Evolutionary conservation across 2,888 invertebrate genomes (phyloP).

Genomic region (Eristalis intricaria): DNA sequence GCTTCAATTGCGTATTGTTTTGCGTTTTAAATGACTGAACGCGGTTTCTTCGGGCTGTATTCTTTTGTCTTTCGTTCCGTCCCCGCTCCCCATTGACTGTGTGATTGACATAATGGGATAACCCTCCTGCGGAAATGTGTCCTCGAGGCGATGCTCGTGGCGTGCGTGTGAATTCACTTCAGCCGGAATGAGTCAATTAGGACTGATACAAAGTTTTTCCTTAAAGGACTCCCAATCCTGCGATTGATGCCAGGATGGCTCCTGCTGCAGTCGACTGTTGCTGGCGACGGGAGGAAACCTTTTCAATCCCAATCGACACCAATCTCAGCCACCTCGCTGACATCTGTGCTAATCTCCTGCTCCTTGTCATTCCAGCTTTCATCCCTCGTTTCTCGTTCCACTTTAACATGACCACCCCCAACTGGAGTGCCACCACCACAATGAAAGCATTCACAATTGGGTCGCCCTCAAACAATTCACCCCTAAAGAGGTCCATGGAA

Average conservation of each 20-base stretch:
- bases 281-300: too few relatives aligned
- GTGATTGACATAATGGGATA: not conserved
- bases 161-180: not conserved
- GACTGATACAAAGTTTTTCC: not conserved
- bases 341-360: too few relatives aligned
- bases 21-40: conserved; percentile 35
- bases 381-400: not conserved
- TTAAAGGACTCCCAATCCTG: too few relatives aligned
- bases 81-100: not conserved
- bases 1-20: conserved; percentile 64
- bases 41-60: conserved; percentile 25
- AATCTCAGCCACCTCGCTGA: too few relatives aligned
- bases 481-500: not conserved
- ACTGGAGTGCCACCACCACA: not conserved
- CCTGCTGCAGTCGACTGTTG: too few relatives aligned
- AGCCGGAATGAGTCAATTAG: not conserved
- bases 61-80: conserved; percentile 50
- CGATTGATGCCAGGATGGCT: too few relatives aligned
- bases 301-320: too few relatives aligned
- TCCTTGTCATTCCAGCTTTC: too few relatives aligned
- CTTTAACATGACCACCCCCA: not conserved
- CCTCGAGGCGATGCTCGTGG: not conserved
- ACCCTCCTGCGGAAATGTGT: not conserved
- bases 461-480: not conserved
- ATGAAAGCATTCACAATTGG: not conserved